Evolutionary conservation across 2,797 vertebrate species (phyloP), one percentile per base, ranked within the genome.

Genomic region (Tympanoctomys barrerae): DNA sequence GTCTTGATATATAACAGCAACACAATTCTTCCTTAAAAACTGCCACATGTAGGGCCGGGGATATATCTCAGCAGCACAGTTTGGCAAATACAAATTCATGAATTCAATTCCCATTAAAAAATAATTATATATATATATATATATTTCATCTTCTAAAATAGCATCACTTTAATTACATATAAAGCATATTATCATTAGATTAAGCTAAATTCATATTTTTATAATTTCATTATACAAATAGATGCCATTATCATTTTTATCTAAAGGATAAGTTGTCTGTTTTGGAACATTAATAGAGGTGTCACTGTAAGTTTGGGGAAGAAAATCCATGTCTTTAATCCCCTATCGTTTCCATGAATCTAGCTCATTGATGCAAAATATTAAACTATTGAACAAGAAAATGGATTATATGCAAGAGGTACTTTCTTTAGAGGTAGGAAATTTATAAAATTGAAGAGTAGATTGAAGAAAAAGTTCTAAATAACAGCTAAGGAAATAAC

Each of bases 381-480:
- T 97, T 97, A 96, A 98, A 96, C 83, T 97, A 96, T 71, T 97
- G 97, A 97, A 97, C 96, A 97, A 97, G 97, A 97, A 98, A 98
- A 98, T 98, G 93, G 97, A 97, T 96, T 98, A 94, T 94, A 97
- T 97, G 97, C 97, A 97, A 97, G 97, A 97, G 62, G n/a, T 94
- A 89, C 71, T 95, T 97, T 92, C 94, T 82, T 96, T 89, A 91
- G 87, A 87, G 57, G 33, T 95, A 97, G 77, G 49, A 96, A 85
- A 97, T 92, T 86, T 95, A 18, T 90, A 87, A 80, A 21, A 71
- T 33, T 79, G 39, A 89, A 89, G 93, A 89, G 61, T 89, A 85
- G 71, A 95, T 88, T 91, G 79, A 93, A 39, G n/a, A 92, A 87
- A 89, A 93, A 96, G 90, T 95, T 91, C 62, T 91, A 97, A 96